Percentiles rank a stretch among this genome's conserved stretches.
These are phyloP conservation scores for Muscidifurax raptorellus DNA, from an alignment of 1,140 invertebrate genomes.

Conservation along the genomic window DNA sequence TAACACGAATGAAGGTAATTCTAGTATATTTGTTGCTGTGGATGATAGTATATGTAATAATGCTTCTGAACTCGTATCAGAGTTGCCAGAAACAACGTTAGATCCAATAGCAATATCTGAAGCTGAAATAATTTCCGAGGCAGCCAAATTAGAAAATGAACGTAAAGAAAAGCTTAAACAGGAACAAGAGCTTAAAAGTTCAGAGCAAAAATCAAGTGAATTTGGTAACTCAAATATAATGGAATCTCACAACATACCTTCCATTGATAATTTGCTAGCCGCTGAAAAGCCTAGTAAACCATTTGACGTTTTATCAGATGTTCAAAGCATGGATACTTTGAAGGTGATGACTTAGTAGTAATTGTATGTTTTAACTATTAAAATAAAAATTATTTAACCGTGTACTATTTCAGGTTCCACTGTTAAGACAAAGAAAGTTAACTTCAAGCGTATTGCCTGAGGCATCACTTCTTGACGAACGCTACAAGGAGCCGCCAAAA, in stretches of 20 bases:
- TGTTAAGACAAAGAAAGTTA: not conserved
- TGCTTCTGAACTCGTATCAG: slow-evolving; percentile 57
- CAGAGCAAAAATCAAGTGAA: slow-evolving; percentile 10
- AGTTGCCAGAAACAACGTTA: slow-evolving; percentile 57
- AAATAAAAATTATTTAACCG: not conserved
- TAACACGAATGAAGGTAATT: slow-evolving; percentile 45
- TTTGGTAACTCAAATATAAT: not conserved
- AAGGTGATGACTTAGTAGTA: slow-evolving; percentile 28
- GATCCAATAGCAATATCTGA: slow-evolving; percentile 72
- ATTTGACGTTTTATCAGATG: slow-evolving; percentile 2
- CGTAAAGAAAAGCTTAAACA: slow-evolving; percentile 59
- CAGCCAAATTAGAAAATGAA: slow-evolving; percentile 71
- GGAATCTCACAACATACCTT: not conserved
- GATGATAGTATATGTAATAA: slow-evolving; percentile 58
- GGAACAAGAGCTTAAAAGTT: slow-evolving; percentile 51
- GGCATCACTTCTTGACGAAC: slow-evolving; percentile 68
- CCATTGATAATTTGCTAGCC: slow-evolving; percentile 2
- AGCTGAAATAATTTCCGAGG: slow-evolving; percentile 73
- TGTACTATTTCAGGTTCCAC: not conserved
- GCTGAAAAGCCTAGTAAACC: not conserved
- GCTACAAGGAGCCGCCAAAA: slow-evolving; percentile 69
- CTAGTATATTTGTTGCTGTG: slow-evolving; percentile 61
- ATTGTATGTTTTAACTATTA: not conserved
- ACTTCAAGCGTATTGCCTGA: slow-evolving; percentile 60
- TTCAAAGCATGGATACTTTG: not conserved